Conservation (phyloP, 2,888 invertebrate genomes). For the Drosophila hamatofila region DNA sequence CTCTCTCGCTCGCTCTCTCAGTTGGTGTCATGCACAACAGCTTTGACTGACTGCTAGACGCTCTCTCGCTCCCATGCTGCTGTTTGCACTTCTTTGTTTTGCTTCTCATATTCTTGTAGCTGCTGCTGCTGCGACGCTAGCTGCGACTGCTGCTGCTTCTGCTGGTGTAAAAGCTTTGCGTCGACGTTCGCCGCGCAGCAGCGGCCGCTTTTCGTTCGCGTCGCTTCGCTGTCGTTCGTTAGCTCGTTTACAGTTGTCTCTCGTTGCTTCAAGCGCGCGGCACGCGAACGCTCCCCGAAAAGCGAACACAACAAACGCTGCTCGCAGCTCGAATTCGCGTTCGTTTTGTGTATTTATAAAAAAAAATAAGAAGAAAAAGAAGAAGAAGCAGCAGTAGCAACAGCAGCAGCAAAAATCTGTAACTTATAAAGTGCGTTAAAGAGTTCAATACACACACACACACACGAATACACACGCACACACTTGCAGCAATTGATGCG, state of each 20-base stretch:
- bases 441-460: slow-evolving; percentile 24
- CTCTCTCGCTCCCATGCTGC: slow-evolving; percentile 35
- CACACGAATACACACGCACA: slow-evolving; percentile 6
- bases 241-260: slow-evolving; percentile 82
- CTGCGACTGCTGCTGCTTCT: slow-evolving; percentile 22
- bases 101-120: slow-evolving; percentile 74
- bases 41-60: slow-evolving; percentile 24
- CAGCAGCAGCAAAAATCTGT: slow-evolving; percentile 17
- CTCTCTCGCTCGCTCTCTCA: slow-evolving; percentile 19
- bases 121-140: slow-evolving; percentile 38
- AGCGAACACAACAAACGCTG: slow-evolving; percentile 36
- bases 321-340: slow-evolving; percentile 48
- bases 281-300: slow-evolving; percentile 75
- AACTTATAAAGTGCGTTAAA: slow-evolving; percentile 56
- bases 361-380: slow-evolving; percentile 11
- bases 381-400: slow-evolving; percentile 6
- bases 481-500: slow-evolving; percentile 54
- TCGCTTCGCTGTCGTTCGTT: slow-evolving; percentile 69
- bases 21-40: slow-evolving; percentile 11
- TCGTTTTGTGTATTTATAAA: slow-evolving; percentile 61
- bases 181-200: slow-evolving; percentile 51
- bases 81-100: slow-evolving; percentile 79
- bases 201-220: slow-evolving; percentile 67
- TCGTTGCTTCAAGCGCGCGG: slow-evolving; percentile 82
- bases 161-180: slow-evolving; percentile 75